Conservation (phyloP, 2,797 vertebrate species). For the Chromis chromis region DNA sequence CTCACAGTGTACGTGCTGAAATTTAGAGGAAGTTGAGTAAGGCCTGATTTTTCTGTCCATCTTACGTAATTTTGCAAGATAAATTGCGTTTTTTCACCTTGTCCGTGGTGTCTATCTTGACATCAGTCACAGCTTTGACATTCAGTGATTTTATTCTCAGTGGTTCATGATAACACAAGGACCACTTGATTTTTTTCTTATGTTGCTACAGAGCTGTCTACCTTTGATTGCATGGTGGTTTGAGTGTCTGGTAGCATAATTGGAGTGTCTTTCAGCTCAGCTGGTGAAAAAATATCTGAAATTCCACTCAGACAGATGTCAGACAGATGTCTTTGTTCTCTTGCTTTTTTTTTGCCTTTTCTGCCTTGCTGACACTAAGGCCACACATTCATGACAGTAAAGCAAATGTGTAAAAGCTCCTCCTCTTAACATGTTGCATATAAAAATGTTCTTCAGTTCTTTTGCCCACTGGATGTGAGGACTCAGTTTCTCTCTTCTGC, state of each 20-base stretch:
- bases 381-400: background rate
- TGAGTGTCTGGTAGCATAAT: conserved; percentile 60
- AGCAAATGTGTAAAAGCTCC: background rate
- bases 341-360: conserved; percentile 10
- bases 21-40: background rate
- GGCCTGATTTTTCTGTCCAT: conserved; percentile 10
- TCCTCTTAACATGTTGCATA: background rate
- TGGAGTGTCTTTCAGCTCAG: conserved; percentile 58
- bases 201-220: conserved; percentile 49
- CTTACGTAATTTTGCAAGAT: conserved; percentile 22
- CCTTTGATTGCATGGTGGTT: conserved; percentile 64
- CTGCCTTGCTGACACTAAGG: conserved; percentile 7
- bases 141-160: conserved; percentile 20
- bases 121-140: conserved; percentile 26
- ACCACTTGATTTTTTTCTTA: conserved; percentile 52
- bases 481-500: background rate
- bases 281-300: conserved; percentile 59
- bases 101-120: background rate
- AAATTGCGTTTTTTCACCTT: conserved; percentile 16
- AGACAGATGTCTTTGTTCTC: conserved; percentile 57
- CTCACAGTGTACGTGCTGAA: background rate
- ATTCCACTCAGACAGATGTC: conserved; percentile 52
- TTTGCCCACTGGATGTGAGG: background rate
- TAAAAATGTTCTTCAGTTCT: conserved; percentile 2
- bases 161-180: conserved; percentile 32